phyloP scores from a whole-genome alignment of 2,113 vertebrate genomes.

The Scomber scombrus region DNA sequence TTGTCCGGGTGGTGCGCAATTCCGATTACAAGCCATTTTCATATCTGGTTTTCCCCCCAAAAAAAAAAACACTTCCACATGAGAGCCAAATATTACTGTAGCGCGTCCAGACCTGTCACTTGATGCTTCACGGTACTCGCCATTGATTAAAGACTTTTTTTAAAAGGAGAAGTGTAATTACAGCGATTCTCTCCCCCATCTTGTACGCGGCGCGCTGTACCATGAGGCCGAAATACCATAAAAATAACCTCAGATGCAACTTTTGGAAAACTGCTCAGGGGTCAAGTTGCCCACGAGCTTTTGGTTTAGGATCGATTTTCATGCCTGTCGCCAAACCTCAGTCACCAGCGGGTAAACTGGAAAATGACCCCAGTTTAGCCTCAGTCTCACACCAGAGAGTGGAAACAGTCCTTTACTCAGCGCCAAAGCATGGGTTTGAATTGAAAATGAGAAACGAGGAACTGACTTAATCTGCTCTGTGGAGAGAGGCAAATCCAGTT shows the following conservation, averaged over 20 bases:
- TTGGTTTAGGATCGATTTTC: constrained; percentile 64
- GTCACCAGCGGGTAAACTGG: constrained; percentile 40
- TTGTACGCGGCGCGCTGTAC: neutral
- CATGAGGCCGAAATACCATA: constrained; percentile 45
- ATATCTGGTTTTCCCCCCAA: neutral
- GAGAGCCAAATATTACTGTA: neutral
- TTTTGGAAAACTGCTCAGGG: constrained; percentile 57
- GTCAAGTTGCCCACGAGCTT: constrained; percentile 56
- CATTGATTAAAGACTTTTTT: constrained; percentile 15
- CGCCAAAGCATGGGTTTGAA: constrained; percentile 28
- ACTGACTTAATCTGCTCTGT: constrained; percentile 10
- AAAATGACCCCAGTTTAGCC: constrained; percentile 56
- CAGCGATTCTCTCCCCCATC: neutral
- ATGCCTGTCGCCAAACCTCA: constrained; percentile 48
- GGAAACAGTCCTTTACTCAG: constrained; percentile 43
- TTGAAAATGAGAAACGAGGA: constrained; percentile 21
- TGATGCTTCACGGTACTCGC: constrained; percentile 2
- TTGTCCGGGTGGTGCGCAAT: neutral
- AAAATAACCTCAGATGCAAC: constrained; percentile 57
- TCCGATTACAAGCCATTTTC: neutral
- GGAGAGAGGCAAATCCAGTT: constrained; percentile 14
- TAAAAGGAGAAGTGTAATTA: neutral
- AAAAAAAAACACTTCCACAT: neutral
- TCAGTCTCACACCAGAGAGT: constrained; percentile 42
- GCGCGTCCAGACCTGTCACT: neutral